Conservation (phyloP, 2,797 vertebrate species). For the Molossus alvarezi region DNA sequence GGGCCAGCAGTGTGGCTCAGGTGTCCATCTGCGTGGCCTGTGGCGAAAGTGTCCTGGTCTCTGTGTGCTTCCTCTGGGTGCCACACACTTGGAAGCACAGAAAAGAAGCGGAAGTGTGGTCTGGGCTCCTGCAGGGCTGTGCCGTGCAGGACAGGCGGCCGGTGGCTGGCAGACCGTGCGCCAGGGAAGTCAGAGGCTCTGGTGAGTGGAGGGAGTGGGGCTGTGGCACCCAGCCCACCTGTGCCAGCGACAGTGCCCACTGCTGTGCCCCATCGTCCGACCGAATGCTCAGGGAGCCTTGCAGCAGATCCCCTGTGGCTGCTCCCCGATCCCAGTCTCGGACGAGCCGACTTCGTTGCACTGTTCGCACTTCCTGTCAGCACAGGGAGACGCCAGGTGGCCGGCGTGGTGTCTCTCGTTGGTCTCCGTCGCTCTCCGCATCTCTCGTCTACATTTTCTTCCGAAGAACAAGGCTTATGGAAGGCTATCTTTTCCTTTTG, state of each 20-base stretch:
- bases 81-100: neutral
- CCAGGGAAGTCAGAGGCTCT: neutral
- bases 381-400: neutral
- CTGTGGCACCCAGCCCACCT: neutral
- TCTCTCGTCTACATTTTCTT: neutral
- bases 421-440: neutral
- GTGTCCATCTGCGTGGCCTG: rapidly evolving
- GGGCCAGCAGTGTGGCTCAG: rapidly evolving
- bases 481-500: neutral
- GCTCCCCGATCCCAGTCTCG: neutral
- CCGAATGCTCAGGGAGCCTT: neutral
- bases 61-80: no score
- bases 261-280: rapidly evolving
- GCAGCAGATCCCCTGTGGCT: rapidly evolving
- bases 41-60: neutral
- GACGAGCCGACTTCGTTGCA: neutral
- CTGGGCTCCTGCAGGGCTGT: neutral
- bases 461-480: neutral
- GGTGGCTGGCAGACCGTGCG: neutral
- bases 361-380: rapidly evolving
- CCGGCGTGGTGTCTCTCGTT: rapidly evolving
- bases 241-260: rapidly evolving
- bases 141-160: no score
- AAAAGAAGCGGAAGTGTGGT: neutral
- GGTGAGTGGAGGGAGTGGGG: rapidly evolving